A percentile compares a stretch with the other conserved stretches of the same genome.
phyloP scores from a whole-genome alignment of 2,113 vertebrate genomes.

The Halichoeres trimaculatus region DNA sequence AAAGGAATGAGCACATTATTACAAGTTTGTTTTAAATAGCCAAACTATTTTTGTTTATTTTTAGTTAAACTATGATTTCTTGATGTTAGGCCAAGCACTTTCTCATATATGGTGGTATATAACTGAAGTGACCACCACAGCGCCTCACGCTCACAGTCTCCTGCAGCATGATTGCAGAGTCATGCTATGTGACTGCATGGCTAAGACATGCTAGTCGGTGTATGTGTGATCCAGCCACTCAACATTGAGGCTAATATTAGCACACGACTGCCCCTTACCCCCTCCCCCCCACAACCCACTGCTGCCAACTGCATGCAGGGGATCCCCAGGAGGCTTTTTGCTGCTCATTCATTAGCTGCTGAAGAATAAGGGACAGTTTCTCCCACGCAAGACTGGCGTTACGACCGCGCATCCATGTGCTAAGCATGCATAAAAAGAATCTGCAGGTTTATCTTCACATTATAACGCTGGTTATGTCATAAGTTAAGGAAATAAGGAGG shows the following conservation, averaged over 20 bases:
- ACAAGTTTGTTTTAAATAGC: too few relatives aligned
- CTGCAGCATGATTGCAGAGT: conserved; percentile 44
- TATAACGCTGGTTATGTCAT: background rate
- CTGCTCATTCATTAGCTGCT: conserved; percentile 70
- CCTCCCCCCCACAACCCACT: conserved; percentile 7
- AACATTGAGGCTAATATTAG: conserved; percentile 66
- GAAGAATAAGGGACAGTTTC: conserved; percentile 40
- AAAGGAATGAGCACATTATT: too few relatives aligned
- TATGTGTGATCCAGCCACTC: conserved; percentile 43
- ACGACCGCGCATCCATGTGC: conserved; percentile 1
- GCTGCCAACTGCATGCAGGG: conserved; percentile 48
- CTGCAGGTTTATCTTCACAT: background rate
- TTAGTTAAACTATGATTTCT: too few relatives aligned
- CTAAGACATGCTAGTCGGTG: conserved; percentile 33
- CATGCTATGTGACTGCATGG: conserved; percentile 29
- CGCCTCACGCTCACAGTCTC: background rate
- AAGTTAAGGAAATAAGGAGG: background rate
- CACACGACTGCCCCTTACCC: conserved; percentile 14
- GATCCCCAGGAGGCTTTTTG: conserved; percentile 69
- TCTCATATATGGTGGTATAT: background rate
- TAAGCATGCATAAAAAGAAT: background rate
- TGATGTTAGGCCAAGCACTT: background rate
- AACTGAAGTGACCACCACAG: background rate
- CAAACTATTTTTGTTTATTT: background rate
- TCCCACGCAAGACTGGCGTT: conserved; percentile 43